Evolutionary conservation across 2,113 vertebrate genomes (phyloP), one percentile per base, ranked within the genome.

Genomic region (Corynorhinus townsendii): DNA sequence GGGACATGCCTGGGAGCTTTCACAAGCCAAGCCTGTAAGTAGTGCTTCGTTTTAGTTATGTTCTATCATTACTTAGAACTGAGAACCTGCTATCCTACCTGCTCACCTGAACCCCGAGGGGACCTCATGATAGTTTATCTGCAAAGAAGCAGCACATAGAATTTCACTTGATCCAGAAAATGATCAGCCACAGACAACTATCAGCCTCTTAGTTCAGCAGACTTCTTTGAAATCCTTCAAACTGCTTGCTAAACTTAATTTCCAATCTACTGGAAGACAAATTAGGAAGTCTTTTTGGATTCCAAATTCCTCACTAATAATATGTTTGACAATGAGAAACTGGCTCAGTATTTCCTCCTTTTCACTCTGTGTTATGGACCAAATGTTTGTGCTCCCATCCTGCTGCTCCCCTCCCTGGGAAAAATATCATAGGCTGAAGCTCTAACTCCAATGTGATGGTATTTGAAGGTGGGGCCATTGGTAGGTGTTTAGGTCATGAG

Each of bases 331-430:
- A 62, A 17, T 93, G 5, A 81, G 75, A 85, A 75, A 47, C 7
- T 28, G 14, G 7, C 38, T 69, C 14, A 43, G n/a, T 3, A 19
- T 35, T 83, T 71, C 1, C 33, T 73, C 6, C 30, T 80, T 68
- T 68, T 68, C 43, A 75, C 6, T 49, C 16, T 52, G 1, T 49
- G 26, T 14, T 82, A 15, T 45, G 20, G 4, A n/a, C 15, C 20
- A 4, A 87, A 66, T 68, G 38, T 54, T 30, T 86, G 5, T 62
- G 14, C 59, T 11, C 24, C 24, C 24, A 26, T 26, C 26, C 10
- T 62, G 26, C 59, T 11, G 24, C 59, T 35, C 45, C 10, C 4
- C 0, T 4, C 0, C 0, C 26, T 16, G 1, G 2, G 9, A 68
- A 49, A 47, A 43, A 62, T 26, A 24, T 64, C 19, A 14, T 45